Evolutionary conservation across 1,140 invertebrate species (phyloP).

Genomic region (Homalodisca vitripennis): DNA sequence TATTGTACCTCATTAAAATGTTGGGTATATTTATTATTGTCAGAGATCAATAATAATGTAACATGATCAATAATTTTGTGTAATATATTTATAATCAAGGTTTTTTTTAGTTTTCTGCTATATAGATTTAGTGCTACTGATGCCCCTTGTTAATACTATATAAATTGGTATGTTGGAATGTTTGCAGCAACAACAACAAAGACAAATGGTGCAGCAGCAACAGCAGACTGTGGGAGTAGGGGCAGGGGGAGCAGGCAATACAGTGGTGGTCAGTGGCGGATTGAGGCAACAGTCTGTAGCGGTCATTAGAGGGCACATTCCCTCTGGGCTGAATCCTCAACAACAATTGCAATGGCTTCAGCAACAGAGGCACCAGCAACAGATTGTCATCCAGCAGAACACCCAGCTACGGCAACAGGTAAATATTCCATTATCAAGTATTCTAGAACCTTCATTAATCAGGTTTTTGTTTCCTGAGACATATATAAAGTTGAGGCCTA

Average conservation of each 20-base stretch:
- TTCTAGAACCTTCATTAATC: no score
- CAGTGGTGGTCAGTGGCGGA: conserved; percentile 26
- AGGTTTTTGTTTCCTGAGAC: no score
- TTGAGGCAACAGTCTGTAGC: conserved; percentile 35
- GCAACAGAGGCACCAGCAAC: conserved; percentile 52
- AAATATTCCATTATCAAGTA: no score
- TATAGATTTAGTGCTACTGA: no score
- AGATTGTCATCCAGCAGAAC: conserved; percentile 42
- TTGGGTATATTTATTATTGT: no score
- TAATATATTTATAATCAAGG: no score
- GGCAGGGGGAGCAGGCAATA: conserved; percentile 25
- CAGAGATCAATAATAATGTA: no score
- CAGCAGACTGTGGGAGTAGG: not conserved
- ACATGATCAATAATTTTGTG: no score
- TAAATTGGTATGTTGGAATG: conserved; percentile 23
- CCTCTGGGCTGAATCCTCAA: conserved; percentile 59
- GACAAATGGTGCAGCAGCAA: conserved; percentile 30
- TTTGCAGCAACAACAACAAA: conserved; percentile 40
- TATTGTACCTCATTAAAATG: no score
- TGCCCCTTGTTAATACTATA: no score
- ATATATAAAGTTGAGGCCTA: no score
- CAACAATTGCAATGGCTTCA: conserved; percentile 68
- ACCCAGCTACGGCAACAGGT: conserved; percentile 43
- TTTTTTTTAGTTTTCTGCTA: no score
- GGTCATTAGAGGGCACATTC: conserved; percentile 59